These are phyloP conservation scores for Drosophila cracens DNA, from an alignment of 2,888 invertebrate genomes.

Conservation along the genomic window DNA sequence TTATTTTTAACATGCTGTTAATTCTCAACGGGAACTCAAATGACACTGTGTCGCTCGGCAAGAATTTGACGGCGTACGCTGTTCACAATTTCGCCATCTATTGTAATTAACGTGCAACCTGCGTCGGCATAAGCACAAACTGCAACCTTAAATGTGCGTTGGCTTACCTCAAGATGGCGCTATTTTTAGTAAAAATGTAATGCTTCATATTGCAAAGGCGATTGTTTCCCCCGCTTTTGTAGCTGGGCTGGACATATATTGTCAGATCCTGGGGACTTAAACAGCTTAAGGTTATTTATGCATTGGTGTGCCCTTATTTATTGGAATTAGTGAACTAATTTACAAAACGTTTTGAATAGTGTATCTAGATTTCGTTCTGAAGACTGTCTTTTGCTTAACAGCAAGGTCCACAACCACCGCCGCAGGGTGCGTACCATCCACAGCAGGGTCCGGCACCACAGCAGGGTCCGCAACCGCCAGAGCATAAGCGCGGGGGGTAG, in stretches of 20 bases:
- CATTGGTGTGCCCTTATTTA: neutral
- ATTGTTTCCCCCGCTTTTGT: no score
- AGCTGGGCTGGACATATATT: no score
- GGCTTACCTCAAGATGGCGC: neutral
- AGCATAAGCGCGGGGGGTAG: slow-evolving; percentile 1
- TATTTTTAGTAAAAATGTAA: neutral
- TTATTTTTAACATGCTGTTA: neutral
- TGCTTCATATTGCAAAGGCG: no score
- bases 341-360: neutral
- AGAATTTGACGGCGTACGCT: no score
- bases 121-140: neutral
- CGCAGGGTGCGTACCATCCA: neutral
- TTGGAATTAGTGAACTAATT: neutral
- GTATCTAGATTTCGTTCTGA: slow-evolving; percentile 17
- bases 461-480: slow-evolving; percentile 26
- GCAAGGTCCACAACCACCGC: slow-evolving; percentile 1
- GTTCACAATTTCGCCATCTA: neutral
- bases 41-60: neutral
- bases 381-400: slow-evolving; percentile 12
- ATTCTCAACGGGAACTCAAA: neutral
- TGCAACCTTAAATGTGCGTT: neutral
- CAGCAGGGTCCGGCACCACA: slow-evolving; percentile 20
- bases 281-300: no score
- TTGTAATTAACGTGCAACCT: neutral
- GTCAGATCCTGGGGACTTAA: no score